Percentiles rank a stretch among this genome's conserved stretches.
These are phyloP conservation scores for Pyrochroa serraticornis DNA, from an alignment of 2,888 invertebrate species.

Conservation along the genomic window DNA sequence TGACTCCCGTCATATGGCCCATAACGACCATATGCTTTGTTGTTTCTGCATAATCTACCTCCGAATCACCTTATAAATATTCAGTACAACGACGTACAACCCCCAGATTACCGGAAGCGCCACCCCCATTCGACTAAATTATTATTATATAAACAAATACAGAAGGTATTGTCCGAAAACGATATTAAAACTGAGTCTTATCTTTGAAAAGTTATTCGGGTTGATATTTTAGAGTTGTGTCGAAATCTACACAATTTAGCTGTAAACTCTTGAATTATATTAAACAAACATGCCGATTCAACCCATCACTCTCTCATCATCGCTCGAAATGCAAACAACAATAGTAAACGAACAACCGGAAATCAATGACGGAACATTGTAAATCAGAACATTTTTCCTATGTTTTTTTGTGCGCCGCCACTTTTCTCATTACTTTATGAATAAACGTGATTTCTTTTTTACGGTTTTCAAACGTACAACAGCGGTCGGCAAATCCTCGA, in stretches of 20 bases:
- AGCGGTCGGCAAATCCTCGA: too few relatives aligned
- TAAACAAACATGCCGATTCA: constrained; percentile 14
- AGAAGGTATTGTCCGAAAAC: not conserved
- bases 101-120: constrained; percentile 6
- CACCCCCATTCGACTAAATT: not conserved
- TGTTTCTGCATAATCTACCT: constrained; percentile 35
- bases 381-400: too few relatives aligned
- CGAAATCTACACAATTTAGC: constrained; percentile 3
- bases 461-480: too few relatives aligned
- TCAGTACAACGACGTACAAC: constrained; percentile 16
- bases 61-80: constrained; percentile 24
- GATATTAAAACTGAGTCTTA: not conserved
- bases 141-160: not conserved
- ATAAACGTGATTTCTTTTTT: too few relatives aligned
- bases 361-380: too few relatives aligned
- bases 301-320: constrained; percentile 7
- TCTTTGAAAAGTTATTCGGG: not conserved
- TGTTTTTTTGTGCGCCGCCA: too few relatives aligned
- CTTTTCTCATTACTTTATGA: too few relatives aligned
- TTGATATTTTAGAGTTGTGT: not conserved
- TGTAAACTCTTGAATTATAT: constrained; percentile 14
- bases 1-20: constrained; percentile 24
- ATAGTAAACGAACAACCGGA: too few relatives aligned
- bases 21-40: constrained; percentile 35
- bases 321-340: constrained; percentile 6